These are phyloP conservation scores for Anseranas semipalmata DNA, from an alignment of 2,113 vertebrate species.

Conservation along the genomic window DNA sequence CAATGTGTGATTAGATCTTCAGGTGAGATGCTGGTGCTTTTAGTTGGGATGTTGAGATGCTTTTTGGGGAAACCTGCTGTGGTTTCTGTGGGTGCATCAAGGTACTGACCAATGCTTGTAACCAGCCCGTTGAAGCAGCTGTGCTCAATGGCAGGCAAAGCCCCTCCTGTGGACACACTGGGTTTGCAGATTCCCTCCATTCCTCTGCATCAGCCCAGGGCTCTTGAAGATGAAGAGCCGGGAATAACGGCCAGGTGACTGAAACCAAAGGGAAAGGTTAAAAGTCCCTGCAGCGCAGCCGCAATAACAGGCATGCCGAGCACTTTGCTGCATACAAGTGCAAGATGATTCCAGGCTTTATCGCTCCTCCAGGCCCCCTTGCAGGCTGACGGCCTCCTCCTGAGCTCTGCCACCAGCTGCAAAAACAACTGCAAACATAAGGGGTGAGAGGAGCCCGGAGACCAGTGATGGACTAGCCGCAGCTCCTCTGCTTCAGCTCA, in stretches of 20 bases:
- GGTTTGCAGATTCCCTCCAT: neutral
- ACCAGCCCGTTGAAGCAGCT: neutral
- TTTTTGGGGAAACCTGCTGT: neutral
- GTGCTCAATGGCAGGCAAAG: neutral
- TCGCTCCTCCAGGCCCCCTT: neutral
- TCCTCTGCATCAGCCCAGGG: neutral
- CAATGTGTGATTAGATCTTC: accelerated
- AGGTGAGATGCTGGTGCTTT: neutral
- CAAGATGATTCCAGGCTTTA: neutral
- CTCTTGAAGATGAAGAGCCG: neutral
- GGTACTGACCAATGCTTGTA: neutral
- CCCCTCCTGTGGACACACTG: neutral
- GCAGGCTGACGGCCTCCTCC: neutral
- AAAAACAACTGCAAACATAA: neutral
- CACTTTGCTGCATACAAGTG: neutral
- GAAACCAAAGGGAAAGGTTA: neutral
- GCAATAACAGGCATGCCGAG: neutral
- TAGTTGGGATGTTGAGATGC: neutral
- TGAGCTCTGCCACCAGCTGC: neutral
- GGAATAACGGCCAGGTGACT: neutral
- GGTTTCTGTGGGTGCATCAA: neutral
- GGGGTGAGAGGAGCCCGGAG: neutral
- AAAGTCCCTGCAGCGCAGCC: neutral
- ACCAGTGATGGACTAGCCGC: neutral
- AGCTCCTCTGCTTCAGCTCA: neutral